phyloP scores from a whole-genome alignment of 2,797 vertebrate species.

The Poecile montanus region DNA sequence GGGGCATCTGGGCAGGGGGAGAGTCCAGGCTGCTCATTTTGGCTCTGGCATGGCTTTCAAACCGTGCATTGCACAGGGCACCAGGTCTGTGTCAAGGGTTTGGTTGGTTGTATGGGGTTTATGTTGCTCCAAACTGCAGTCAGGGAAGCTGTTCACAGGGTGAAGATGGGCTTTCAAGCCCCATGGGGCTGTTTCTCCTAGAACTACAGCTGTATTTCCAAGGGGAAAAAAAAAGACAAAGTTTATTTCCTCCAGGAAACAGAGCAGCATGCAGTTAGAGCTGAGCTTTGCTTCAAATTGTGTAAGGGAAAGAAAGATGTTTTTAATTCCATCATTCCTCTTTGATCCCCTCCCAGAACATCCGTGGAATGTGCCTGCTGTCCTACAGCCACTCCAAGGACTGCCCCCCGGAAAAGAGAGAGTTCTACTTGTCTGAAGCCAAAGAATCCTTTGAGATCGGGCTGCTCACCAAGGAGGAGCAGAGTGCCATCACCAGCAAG shows the following conservation, averaged over 20 bases:
- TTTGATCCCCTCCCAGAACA: constrained; percentile 75
- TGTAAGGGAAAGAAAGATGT: background rate
- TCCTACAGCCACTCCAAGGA: constrained; percentile 85
- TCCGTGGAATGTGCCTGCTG: constrained; percentile 87
- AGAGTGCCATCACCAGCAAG: constrained; percentile 79
- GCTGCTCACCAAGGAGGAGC: constrained; percentile 82
- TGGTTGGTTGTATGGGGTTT: background rate
- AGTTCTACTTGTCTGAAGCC: constrained; percentile 79
- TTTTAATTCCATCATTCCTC: background rate
- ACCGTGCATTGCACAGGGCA: background rate
- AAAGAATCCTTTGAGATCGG: constrained; percentile 88
- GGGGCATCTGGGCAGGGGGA: background rate
- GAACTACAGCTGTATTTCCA: background rate
- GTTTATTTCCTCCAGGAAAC: background rate
- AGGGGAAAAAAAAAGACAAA: background rate
- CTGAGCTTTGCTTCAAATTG: background rate
- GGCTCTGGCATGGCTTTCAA: background rate
- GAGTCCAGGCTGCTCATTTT: background rate
- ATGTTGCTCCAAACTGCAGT: background rate
- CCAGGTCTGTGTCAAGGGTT: background rate
- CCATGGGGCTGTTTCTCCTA: background rate
- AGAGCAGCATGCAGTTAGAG: background rate
- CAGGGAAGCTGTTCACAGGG: background rate
- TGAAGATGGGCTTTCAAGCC: background rate
- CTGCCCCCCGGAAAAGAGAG: constrained; percentile 74